Base-by-base conservation (phyloP, 2,888 invertebrate species). In the Amorpha juglandis region DNA sequence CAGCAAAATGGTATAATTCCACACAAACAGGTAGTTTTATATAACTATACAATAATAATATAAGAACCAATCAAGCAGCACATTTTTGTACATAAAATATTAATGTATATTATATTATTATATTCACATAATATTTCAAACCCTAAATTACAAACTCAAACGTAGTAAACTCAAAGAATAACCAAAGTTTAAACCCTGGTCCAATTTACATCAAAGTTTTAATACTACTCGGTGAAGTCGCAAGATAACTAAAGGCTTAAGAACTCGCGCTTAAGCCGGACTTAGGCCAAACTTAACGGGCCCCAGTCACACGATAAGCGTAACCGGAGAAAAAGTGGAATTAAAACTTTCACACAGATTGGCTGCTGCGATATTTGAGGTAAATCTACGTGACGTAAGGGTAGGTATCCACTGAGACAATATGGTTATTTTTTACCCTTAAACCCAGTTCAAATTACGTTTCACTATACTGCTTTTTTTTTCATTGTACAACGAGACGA, bases 121-220 rank as follows among this genome's bases (percentile, higher is more conserved):
- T 48, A 19, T 50, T 50, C 0, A 19, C 19, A 19, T 50, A 50
- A 8, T 9, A 50, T 50, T 48, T 19, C 16, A 38, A 16, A 63
- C 12, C 33, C 38, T 16, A 63, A 58, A 42, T 9, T 58, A 35
- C 2, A 48, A 19, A 45, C 63, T 8, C 52, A 64, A 16, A 51
- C 52, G 62, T 42, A 55, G n/a, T 19, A 58, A 58, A 16, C 58
- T n/a, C 58, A 35, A 42, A 65, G 65, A 68, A 68, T 64, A 66
- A 48, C 38, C 47, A 62, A 63, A 70, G 52, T 66, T 64, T 48
- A 62, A 69, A 76, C 70, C 74, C 70, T 73, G 73, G 73, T 76
- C 75, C 81, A 78, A 82, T 84, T 84, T 83, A 78, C 78, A 82
- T 82, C 70, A 67, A 76, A 78, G 74, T 78, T 77, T 81, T 82